Conservation (phyloP, 2,797 vertebrate genomes). For the Pseudocheirus occidentalis region DNA sequence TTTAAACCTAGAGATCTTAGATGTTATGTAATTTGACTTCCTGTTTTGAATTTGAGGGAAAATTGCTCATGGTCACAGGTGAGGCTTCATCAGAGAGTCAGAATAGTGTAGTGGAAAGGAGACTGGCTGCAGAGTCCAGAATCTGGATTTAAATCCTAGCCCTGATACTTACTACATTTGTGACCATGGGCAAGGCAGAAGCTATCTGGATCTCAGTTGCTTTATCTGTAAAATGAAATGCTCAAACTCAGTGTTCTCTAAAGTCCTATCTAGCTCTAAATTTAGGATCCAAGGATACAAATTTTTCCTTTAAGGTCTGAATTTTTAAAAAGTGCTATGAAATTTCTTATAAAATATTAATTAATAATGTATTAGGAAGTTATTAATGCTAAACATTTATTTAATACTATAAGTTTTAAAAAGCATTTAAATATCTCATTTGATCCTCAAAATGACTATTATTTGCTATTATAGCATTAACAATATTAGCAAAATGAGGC, state of each 20-base stretch:
- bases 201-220: too few relatives aligned
- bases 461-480: too few relatives aligned
- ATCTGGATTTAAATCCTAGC: not conserved
- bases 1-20: not conserved
- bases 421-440: too few relatives aligned
- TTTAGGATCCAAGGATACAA: not conserved
- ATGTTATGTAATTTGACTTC: not conserved
- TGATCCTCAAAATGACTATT: too few relatives aligned
- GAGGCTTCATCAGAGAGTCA: not conserved
- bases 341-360: not conserved
- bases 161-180: not conserved
- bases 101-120: too few relatives aligned
- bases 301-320: not conserved
- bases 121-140: too few relatives aligned
- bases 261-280: not conserved
- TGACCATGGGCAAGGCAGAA: not conserved
- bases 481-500: not conserved
- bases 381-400: not conserved
- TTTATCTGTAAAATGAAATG: not conserved
- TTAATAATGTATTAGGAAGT: not conserved
- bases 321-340: not conserved
- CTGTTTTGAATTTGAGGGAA: not conserved
- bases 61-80: not conserved
- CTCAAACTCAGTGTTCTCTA: not conserved
- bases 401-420: not conserved